These are phyloP conservation scores for Drosophila anomalata DNA, from an alignment of 2,888 invertebrate genomes.

Conservation along the genomic window DNA sequence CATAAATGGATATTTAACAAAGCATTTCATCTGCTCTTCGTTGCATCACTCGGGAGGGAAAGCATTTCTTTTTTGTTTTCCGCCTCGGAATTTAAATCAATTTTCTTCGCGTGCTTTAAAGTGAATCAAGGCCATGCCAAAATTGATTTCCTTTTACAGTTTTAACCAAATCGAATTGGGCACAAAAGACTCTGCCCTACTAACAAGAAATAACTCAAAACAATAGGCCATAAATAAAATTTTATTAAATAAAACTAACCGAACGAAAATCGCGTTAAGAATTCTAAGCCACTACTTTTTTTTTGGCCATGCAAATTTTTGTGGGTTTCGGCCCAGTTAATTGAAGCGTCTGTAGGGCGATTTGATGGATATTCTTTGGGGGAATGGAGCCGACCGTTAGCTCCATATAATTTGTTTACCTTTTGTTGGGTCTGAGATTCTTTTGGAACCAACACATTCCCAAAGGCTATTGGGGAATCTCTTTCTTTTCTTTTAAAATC, in stretches of 20 bases:
- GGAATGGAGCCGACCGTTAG: conserved; percentile 65
- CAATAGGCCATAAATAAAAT: conserved; percentile 25
- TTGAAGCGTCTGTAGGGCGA: conserved; percentile 46
- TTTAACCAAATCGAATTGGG: conserved; percentile 42
- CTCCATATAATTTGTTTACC: conserved; percentile 50
- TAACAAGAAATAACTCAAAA: conserved; percentile 24
- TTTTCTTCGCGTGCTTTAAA: conserved; percentile 20
- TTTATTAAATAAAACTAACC: conserved; percentile 50
- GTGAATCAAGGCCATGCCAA: conserved; percentile 56
- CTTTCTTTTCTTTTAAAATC: not conserved
- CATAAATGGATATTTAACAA: conserved; percentile 23
- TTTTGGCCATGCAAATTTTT: conserved; percentile 50
- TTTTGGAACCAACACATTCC: conserved; percentile 15
- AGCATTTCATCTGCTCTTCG: conserved; percentile 15
- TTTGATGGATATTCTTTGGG: conserved; percentile 12
- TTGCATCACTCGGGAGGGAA: conserved; percentile 36
- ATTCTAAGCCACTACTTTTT: conserved; percentile 30
- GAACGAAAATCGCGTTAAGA: conserved; percentile 55
- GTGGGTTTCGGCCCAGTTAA: conserved; percentile 33
- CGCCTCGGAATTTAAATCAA: conserved; percentile 35
- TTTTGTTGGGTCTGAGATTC: conserved; percentile 19
- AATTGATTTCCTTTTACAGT: conserved; percentile 70
- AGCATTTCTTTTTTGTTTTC: conserved; percentile 43
- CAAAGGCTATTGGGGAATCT: conserved; percentile 35
- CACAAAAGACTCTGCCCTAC: conserved; percentile 38